phyloP scores from a whole-genome alignment of 1,140 invertebrate species.

The Aphelinus atriplicis region DNA sequence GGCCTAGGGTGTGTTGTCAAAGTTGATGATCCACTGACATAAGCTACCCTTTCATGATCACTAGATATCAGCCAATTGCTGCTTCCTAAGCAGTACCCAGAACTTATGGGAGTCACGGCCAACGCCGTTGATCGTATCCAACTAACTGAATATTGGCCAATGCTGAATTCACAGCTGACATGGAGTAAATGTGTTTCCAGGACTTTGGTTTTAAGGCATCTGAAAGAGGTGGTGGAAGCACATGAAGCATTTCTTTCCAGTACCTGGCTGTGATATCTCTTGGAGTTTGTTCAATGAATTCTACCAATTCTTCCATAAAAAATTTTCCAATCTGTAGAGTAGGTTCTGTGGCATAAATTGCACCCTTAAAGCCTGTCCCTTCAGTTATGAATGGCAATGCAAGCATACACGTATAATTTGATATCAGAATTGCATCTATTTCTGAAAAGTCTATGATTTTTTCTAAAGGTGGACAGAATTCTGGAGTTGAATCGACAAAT shows the following conservation, averaged over 20 bases:
- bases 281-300: slow-evolving; percentile 89
- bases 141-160: slow-evolving; percentile 90
- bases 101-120: slow-evolving; percentile 91
- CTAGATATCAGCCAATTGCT: slow-evolving; percentile 97
- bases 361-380: slow-evolving; percentile 92
- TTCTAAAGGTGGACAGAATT: slow-evolving; percentile 87
- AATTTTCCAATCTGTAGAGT: slow-evolving; percentile 94
- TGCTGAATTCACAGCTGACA: slow-evolving; percentile 82
- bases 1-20: slow-evolving; percentile 91
- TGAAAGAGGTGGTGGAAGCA: slow-evolving; percentile 82
- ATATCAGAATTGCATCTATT: slow-evolving; percentile 97
- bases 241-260: slow-evolving; percentile 88
- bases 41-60: slow-evolving; percentile 92
- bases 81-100: slow-evolving; percentile 96
- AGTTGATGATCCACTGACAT: slow-evolving; percentile 89
- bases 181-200: slow-evolving; percentile 91
- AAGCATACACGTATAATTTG: slow-evolving; percentile 95
- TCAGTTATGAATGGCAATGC: slow-evolving; percentile 97
- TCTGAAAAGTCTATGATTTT: slow-evolving; percentile 91
- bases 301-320: slow-evolving; percentile 93
- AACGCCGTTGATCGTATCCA: slow-evolving; percentile 94
- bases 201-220: slow-evolving; percentile 82
- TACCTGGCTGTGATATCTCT: slow-evolving; percentile 77
- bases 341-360: slow-evolving; percentile 96
- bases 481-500: slow-evolving; percentile 91